Percentiles rank a stretch among this genome's conserved stretches.
Evolutionary conservation across 2,113 vertebrate species (phyloP).

Genomic region (Callipepla squamata): DNA sequence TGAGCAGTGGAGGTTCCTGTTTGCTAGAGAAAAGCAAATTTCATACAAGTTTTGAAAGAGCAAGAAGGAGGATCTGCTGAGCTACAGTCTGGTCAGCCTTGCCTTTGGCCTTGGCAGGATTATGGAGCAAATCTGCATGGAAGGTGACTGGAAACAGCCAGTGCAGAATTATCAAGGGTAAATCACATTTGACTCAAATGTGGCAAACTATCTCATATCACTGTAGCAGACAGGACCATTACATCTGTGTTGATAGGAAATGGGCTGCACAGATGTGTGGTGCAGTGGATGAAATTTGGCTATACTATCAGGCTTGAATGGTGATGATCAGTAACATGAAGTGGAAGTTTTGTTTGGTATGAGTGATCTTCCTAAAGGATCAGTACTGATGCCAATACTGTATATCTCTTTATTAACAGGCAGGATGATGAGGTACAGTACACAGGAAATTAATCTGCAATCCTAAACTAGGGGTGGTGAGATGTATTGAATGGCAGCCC

Average conservation of each 20-base stretch:
- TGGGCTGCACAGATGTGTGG: neutral
- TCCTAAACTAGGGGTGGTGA: neutral
- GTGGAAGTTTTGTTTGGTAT: neutral
- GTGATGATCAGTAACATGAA: neutral
- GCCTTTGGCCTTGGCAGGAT: neutral
- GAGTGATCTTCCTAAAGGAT: neutral
- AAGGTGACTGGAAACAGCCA: neutral
- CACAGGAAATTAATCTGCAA: rapidly evolving
- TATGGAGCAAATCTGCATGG: neutral
- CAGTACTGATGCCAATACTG: neutral
- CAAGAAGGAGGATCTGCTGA: neutral
- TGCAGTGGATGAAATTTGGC: neutral
- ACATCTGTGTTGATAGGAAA: neutral
- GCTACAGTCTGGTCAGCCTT: neutral
- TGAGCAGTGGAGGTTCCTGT: neutral
- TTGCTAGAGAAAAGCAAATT: neutral
- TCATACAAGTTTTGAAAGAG: neutral
- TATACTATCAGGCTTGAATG: neutral
- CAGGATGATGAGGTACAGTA: neutral
- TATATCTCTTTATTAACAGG: neutral
- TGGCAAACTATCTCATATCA: too few relatives aligned
- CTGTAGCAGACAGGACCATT: neutral
- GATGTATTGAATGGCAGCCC: neutral
- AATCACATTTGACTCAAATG: rapidly evolving
- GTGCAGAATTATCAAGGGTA: neutral